phyloP scores from a whole-genome alignment of 30 jellyfish, hydroid and myxozoan species.

The Hydractinia symbiolongicarpus region DNA sequence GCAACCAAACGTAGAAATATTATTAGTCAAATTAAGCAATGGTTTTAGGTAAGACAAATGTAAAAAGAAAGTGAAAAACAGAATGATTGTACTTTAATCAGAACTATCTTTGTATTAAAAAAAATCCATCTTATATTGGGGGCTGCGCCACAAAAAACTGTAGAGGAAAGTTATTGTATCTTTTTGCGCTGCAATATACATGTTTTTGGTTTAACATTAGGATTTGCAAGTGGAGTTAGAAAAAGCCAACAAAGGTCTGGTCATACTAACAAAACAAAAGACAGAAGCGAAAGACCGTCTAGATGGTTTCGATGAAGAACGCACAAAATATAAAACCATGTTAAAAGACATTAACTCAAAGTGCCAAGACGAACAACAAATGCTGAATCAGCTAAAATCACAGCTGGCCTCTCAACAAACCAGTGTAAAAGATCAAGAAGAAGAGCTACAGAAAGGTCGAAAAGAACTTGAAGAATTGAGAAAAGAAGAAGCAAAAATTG shows the following conservation, averaged over 20 bases:
- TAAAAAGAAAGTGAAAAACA: no score
- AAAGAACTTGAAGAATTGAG: slow-evolving; percentile 67
- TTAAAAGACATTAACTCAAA: slow-evolving; percentile 42
- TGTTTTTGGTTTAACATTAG: slow-evolving; percentile 12
- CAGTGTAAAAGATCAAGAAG: slow-evolving; percentile 75
- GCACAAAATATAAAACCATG: neutral
- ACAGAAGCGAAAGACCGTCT: slow-evolving; percentile 58
- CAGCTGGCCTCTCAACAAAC: slow-evolving; percentile 66
- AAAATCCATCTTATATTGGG: no score
- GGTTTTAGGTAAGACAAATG: no score
- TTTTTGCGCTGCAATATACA: no score
- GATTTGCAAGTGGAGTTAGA: slow-evolving; percentile 62
- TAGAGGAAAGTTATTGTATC: no score
- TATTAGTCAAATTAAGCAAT: no score
- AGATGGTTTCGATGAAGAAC: slow-evolving; percentile 51
- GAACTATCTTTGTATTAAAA: no score
- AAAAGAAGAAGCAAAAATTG: slow-evolving; percentile 73
- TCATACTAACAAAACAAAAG: slow-evolving; percentile 40
- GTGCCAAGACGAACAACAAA: slow-evolving; percentile 67
- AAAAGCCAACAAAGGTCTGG: slow-evolving; percentile 49
- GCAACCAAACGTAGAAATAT: no score
- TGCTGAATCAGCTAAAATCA: slow-evolving; percentile 38
- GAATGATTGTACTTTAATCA: no score
- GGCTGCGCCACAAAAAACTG: no score
- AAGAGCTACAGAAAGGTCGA: slow-evolving; percentile 73